Evolutionary conservation across 1,140 invertebrate species (phyloP), one percentile per base, ranked within the genome.

Genomic region (Pygmarrhopalites habei): DNA sequence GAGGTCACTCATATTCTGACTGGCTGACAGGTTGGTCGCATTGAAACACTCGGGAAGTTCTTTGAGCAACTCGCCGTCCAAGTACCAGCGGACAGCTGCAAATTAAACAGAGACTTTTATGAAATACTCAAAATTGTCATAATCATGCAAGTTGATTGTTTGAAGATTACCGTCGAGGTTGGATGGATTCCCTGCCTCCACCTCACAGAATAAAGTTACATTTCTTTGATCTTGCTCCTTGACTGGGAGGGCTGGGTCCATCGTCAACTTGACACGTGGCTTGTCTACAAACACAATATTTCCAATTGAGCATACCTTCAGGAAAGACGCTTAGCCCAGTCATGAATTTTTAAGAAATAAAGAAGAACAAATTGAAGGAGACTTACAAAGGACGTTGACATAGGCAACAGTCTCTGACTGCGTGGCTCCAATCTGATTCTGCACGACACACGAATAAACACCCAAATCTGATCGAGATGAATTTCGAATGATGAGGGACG

Each of bases 151-250:
- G n/a, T n/a, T n/a, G n/a, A n/a, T n/a, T n/a, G n/a, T n/a, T n/a
- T n/a, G n/a, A n/a, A n/a, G n/a, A n/a, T n/a, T n/a, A n/a, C n/a
- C n/a, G n/a, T 74, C 72, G 41, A 84, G 68, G 52, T 70, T 72
- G 65, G 73, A 72, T 47, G 77, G 77, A 66, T 79, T 77, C 15
- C 85, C 87, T 23, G 78, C 77, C 5, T 81, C 77, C 23, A 92
- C 83, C 62, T 90, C 84, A 72, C 92, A 95, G 32, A 82, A 82
- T 21, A 94, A 77, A 0, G 88, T 89, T 23, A 92, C 87, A 74
- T 91, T 92, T 32, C 81, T 78, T 61, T 85, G 81, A 57, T 88
- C 86, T n/a, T 82, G 82, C 70, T 92, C 89, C 69, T 86, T 84
- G 17, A 93, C 83, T 0, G 89, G 86, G 1, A 79, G 79, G 2